Evolutionary conservation across 2,797 vertebrate species (phyloP).

Genomic region (Gadopsis marmoratus): DNA sequence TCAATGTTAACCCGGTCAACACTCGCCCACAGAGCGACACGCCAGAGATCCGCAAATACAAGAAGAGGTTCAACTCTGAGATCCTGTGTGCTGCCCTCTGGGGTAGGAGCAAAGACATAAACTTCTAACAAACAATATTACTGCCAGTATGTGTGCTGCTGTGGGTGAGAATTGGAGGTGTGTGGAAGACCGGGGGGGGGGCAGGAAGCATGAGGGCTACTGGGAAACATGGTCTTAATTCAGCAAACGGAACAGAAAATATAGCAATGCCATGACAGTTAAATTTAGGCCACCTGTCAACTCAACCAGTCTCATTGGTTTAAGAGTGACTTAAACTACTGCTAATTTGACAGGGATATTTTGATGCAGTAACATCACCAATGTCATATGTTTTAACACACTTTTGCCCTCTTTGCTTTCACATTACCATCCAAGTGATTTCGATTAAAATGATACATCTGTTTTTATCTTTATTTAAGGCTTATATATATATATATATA

Average conservation of each 20-base stretch:
- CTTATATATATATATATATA: not conserved
- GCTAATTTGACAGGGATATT: not conserved
- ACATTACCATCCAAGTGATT: not conserved
- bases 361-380: not conserved
- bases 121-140: not conserved
- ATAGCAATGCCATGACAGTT: not conserved
- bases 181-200: not conserved
- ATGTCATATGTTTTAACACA: not conserved
- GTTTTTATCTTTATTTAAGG: not conserved
- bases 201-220: not conserved
- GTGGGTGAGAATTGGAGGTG: not conserved
- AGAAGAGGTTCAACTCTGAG: slow-evolving; percentile 99
- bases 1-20: slow-evolving; percentile 98
- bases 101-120: slow-evolving; percentile 83
- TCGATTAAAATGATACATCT: not conserved
- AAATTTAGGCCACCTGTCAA: not conserved
- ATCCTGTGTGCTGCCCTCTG: slow-evolving; percentile 97
- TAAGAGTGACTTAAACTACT: no score
- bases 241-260: not conserved
- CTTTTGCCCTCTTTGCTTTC: not conserved
- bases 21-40: slow-evolving; percentile 98
- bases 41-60: slow-evolving; percentile 98
- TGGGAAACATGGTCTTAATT: not conserved
- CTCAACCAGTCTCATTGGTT: not conserved
- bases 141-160: not conserved